Evolutionary conservation across 2,113 vertebrate genomes (phyloP).

Genomic region (Monarcha castaneiventris): DNA sequence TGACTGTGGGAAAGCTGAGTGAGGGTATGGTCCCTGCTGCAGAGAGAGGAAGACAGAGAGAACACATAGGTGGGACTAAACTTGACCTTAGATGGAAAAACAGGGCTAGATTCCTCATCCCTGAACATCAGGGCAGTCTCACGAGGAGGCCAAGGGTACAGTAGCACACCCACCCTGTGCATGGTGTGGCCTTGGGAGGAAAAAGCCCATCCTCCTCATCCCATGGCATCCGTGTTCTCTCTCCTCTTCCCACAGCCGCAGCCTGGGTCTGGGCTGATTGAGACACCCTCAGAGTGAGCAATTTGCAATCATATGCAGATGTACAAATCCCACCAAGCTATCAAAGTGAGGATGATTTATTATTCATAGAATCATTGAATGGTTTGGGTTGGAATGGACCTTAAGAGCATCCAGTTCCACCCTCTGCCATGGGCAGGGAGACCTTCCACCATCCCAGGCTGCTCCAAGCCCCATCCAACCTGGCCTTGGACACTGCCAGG

Average conservation of each 20-base stretch:
- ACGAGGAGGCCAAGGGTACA: background rate
- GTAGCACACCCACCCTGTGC: background rate
- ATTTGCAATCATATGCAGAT: rapidly evolving
- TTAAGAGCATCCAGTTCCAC: background rate
- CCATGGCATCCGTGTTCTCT: background rate
- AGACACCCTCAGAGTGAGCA: background rate
- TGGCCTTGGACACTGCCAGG: background rate
- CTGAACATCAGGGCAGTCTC: background rate
- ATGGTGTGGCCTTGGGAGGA: background rate
- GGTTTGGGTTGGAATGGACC: background rate
- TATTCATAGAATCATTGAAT: background rate
- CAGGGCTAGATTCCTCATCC: background rate
- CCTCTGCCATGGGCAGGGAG: background rate
- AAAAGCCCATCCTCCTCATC: background rate
- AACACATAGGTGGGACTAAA: background rate
- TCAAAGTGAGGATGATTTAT: background rate
- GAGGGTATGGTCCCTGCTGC: background rate
- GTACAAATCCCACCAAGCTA: background rate
- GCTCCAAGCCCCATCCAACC: rapidly evolving
- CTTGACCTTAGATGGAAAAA: background rate
- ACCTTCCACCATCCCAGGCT: rapidly evolving
- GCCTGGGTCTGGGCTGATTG: background rate
- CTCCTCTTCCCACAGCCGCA: background rate
- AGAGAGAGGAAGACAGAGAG: background rate
- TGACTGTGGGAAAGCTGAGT: background rate